These are phyloP conservation scores for Stercorarius parasiticus DNA, from an alignment of 2,113 vertebrate species.

Conservation along the genomic window DNA sequence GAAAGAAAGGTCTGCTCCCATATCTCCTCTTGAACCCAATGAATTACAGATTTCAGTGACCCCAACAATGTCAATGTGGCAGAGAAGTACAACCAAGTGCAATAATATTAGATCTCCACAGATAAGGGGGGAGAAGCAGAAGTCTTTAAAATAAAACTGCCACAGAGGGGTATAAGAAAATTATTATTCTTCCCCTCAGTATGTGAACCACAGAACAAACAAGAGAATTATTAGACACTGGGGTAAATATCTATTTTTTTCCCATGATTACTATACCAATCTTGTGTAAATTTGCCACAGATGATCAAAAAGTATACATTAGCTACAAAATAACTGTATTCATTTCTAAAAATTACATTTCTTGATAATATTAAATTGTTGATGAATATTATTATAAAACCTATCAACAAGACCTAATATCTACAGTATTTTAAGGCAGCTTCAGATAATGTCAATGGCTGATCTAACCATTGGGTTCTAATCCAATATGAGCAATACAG, in stretches of 20 bases:
- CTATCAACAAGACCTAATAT: neutral
- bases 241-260: neutral
- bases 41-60: neutral
- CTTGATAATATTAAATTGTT: neutral
- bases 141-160: neutral
- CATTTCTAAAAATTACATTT: fast-evolving
- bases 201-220: neutral
- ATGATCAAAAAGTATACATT: neutral
- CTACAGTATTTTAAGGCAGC: neutral
- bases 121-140: neutral
- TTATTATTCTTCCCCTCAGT: neutral
- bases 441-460: neutral
- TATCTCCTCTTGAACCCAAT: neutral
- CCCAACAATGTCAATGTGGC: neutral
- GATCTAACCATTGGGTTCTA: neutral
- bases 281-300: neutral
- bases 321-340: neutral
- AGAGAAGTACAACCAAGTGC: neutral
- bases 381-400: neutral
- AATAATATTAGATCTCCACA: neutral
- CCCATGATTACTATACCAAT: neutral
- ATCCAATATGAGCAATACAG: neutral
- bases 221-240: neutral
- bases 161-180: neutral
- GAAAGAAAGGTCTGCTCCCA: neutral